A percentile compares a stretch with the other conserved stretches of the same genome.
Conservation (phyloP, 2,113 vertebrate genomes). For the Egretta garzetta region DNA sequence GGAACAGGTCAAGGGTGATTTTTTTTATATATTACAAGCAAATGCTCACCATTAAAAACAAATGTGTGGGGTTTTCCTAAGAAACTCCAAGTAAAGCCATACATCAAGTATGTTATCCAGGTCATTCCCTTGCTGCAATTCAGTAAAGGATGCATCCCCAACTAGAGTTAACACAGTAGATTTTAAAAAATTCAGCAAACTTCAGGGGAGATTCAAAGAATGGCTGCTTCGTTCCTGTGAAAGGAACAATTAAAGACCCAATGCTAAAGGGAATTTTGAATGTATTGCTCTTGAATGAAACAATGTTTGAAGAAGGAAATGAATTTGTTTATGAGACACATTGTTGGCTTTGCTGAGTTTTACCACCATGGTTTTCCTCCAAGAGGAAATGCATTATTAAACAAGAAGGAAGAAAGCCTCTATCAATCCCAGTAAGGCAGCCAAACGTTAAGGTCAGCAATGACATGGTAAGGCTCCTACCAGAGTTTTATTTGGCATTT, state of each 20-base stretch:
- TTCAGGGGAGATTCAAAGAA: background rate
- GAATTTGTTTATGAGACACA: slow-evolving; percentile 39
- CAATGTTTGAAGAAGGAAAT: slow-evolving; percentile 56
- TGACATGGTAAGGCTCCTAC: background rate
- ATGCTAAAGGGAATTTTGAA: background rate
- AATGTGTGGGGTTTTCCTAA: background rate
- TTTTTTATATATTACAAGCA: background rate
- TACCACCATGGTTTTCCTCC: slow-evolving; percentile 47
- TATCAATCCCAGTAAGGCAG: background rate
- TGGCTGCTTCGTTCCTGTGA: background rate
- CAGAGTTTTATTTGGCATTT: background rate
- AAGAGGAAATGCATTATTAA: slow-evolving; percentile 48
- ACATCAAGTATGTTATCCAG: background rate
- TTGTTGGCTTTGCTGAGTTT: slow-evolving; percentile 50
- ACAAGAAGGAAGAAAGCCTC: slow-evolving; percentile 9
- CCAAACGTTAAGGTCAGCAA: background rate
- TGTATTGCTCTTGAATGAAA: slow-evolving; percentile 34
- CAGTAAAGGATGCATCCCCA: background rate
- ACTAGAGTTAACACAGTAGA: background rate
- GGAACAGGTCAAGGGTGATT: background rate
- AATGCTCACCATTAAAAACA: background rate
- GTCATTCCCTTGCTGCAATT: background rate
- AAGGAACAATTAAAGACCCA: background rate
- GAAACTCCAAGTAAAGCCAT: background rate
- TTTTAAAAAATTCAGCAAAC: background rate